Conservation (phyloP, 2,888 invertebrate species). For the Tryphoninae sp. region DNA sequence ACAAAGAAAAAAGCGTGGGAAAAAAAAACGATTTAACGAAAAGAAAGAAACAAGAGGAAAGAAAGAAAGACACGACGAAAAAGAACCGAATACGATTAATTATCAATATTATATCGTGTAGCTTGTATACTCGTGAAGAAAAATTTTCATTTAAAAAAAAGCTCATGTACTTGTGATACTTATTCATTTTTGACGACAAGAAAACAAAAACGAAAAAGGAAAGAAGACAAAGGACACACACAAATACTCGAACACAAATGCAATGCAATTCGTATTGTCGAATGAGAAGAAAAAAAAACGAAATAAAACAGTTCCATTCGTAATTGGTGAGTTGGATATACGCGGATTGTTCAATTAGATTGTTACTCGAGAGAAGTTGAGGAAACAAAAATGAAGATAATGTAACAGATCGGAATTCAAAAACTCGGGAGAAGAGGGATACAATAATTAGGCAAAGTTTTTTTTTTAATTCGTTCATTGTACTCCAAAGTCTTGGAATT, state of each 20-base stretch:
- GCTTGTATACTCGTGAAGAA: constrained; percentile 59
- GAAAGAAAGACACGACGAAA: constrained; percentile 27
- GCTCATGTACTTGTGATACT: constrained; percentile 57
- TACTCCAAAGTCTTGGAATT: neutral
- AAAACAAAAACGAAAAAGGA: constrained; percentile 15
- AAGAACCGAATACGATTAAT: constrained; percentile 50
- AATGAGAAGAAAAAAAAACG: neutral
- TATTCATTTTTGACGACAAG: constrained; percentile 57
- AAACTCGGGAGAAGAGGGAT: constrained; percentile 7
- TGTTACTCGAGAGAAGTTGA: constrained; percentile 24
- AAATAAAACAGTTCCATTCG: constrained; percentile 1
- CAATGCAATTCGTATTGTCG: neutral
- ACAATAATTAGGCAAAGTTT: constrained; percentile 12
- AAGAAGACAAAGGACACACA: neutral
- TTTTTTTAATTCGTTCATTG: constrained; percentile 17
- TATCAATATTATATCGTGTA: constrained; percentile 48
- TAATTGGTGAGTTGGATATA: constrained; percentile 12
- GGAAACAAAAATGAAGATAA: neutral
- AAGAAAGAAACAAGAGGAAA: constrained; percentile 1
- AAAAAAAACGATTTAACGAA: constrained; percentile 1
- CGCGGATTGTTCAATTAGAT: constrained; percentile 28
- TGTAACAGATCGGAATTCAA: neutral
- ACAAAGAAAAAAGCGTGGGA: constrained; percentile 4
- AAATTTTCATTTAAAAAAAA: constrained; percentile 53
- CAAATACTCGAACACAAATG: constrained; percentile 4